A percentile compares a stretch with the other conserved stretches of the same genome.
These are phyloP conservation scores for Thaumatotibia leucotreta DNA, from an alignment of 1,140 invertebrate species.

Conservation along the genomic window DNA sequence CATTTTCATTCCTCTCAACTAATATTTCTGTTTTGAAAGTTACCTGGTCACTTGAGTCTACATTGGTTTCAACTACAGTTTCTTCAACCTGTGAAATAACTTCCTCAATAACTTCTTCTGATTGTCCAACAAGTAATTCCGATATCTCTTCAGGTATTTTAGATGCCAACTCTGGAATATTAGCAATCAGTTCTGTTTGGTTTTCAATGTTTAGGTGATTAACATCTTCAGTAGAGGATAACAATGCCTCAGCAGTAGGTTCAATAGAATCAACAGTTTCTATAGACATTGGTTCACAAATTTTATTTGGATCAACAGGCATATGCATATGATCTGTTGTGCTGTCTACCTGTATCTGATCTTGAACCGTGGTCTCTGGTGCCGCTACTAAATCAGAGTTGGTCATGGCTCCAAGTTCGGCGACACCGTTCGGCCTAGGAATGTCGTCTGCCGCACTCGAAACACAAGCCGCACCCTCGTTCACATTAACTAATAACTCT, in stretches of 20 bases:
- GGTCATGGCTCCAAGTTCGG: slow-evolving; percentile 18
- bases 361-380: background rate
- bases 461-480: slow-evolving; percentile 28
- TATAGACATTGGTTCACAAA: background rate
- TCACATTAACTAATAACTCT: slow-evolving; percentile 32
- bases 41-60: slow-evolving; percentile 39
- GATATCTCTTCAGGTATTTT: slow-evolving; percentile 3
- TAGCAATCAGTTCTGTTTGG: background rate
- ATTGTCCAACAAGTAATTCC: background rate
- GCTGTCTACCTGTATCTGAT: background rate
- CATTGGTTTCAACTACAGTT: slow-evolving; percentile 22
- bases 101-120: background rate
- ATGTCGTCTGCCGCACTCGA: slow-evolving; percentile 39
- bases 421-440: slow-evolving; percentile 59
- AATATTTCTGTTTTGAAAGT: slow-evolving; percentile 62
- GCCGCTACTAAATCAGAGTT: background rate
- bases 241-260: slow-evolving; percentile 11
- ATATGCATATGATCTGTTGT: background rate
- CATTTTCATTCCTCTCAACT: slow-evolving; percentile 52
- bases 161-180: background rate
- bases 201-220: slow-evolving; percentile 17
- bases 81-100: background rate
- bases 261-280: slow-evolving; percentile 5
- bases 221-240: slow-evolving; percentile 11
- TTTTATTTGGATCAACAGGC: background rate